Base-by-base conservation (phyloP, 2,888 invertebrate genomes). In the Dysmachus trigonus region DNA sequence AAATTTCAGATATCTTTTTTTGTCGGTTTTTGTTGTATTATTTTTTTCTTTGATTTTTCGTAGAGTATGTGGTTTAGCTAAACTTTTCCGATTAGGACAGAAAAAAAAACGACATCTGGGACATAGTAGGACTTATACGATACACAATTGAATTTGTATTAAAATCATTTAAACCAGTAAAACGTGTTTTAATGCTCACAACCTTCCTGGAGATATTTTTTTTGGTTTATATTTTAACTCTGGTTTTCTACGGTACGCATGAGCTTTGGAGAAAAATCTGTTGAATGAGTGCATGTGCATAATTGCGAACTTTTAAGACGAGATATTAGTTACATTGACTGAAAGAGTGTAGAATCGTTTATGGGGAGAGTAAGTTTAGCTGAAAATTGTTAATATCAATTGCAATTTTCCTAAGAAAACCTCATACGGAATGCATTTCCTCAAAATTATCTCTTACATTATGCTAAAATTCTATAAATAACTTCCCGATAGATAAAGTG, bases 81-180 rank as follows among this genome's bases (percentile, higher is more conserved):
- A 62, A 62, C 0, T 2, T 22, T 47, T 47, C n/a, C 62, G 62
- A 7, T 10, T 62, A 1, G 10, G 7, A 62, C 62, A 62, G 62
- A 27, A 62, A 7, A 62, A 62, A 10, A 10, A 22, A 62, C 10
- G 22, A 62, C 62, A 62, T 62, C 62, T 62, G 62, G 62, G 62
- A 27, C 62, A 22, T 62, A 51, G 62, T 62, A 62, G 62, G 62
- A 62, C 62, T 62, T 62, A 62, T 62, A 62, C 62, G 62, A 62
- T 62, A 62, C 62, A 62, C 38, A 38, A 22, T 38, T 76, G 38
- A 76, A 76, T 76, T 76, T 76, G 76, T 76, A 76, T 76, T 76
- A 76, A 76, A 76, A 76, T 35, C 33, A 62, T 38, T 38, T 76
- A 76, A 76, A 76, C 76, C 22, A 76, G 22, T 76, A 76, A 38